Evolutionary conservation across 2,113 vertebrate species (phyloP).

Genomic region (Rhynchopsitta pachyrhyncha): DNA sequence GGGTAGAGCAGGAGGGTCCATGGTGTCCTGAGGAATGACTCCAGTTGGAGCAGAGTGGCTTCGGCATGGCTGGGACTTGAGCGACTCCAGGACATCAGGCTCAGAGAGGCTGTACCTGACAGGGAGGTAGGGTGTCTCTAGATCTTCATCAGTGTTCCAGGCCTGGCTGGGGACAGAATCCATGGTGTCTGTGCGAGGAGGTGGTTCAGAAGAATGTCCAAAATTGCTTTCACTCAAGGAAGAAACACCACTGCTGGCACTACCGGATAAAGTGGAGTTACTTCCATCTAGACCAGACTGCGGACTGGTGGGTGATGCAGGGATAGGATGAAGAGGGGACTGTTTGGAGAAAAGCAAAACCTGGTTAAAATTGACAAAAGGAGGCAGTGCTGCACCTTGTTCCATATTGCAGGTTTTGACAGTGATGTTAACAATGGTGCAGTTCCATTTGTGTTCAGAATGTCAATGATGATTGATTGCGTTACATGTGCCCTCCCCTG

Average conservation of each 20-base stretch:
- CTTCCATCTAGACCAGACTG: conserved; percentile 93
- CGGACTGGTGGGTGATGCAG: conserved; percentile 92
- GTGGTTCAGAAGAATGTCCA: conserved; percentile 82
- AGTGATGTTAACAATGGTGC: background rate
- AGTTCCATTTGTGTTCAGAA: background rate
- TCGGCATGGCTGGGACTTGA: conserved; percentile 91
- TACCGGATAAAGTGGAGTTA: conserved; percentile 94
- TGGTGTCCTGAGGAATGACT: conserved; percentile 83
- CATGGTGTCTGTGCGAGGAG: conserved; percentile 87
- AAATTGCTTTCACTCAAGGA: conserved; percentile 95
- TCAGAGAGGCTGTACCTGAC: conserved; percentile 92
- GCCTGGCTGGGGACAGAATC: conserved; percentile 91
- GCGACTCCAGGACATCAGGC: conserved; percentile 86
- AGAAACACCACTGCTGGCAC: conserved; percentile 94
- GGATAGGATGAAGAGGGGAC: conserved; percentile 94
- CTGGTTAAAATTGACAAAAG: conserved; percentile 21
- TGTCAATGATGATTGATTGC: background rate
- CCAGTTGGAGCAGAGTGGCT: conserved; percentile 88
- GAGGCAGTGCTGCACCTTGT: background rate
- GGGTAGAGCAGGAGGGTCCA: conserved; percentile 82
- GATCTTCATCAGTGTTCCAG: conserved; percentile 89
- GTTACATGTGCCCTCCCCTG: background rate
- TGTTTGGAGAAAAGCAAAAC: conserved; percentile 63
- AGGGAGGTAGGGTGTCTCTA: conserved; percentile 89
- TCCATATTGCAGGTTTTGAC: background rate